phyloP scores from a whole-genome alignment of 2,797 vertebrate species.

The Clarias fuscus region DNA sequence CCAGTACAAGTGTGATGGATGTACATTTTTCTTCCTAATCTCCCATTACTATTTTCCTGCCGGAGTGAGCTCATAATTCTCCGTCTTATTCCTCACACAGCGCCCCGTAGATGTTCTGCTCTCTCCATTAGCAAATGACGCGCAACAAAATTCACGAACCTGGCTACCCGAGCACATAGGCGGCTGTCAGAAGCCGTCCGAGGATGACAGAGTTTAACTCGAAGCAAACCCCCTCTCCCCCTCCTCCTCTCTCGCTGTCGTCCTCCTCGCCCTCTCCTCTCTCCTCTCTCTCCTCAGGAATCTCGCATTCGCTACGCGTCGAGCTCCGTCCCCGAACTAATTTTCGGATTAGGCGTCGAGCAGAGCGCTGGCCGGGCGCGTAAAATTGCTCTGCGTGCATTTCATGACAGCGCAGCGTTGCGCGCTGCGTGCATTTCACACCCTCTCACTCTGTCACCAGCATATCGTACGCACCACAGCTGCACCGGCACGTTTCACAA shows the following conservation, averaged over 20 bases:
- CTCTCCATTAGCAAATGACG: constrained; percentile 21
- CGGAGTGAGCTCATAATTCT: constrained; percentile 16
- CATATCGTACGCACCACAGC: neutral
- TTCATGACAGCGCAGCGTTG: neutral
- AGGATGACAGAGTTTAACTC: constrained; percentile 39
- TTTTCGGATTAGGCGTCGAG: constrained; percentile 32
- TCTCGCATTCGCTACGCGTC: constrained; percentile 44
- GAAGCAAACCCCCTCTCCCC: neutral
- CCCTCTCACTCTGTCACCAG: neutral
- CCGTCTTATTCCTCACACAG: constrained; percentile 2
- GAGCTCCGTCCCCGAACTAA: constrained; percentile 43
- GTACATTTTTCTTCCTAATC: constrained; percentile 12
- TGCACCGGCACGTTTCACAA: constrained; percentile 15
- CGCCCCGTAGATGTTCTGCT: constrained; percentile 25
- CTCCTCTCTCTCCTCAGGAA: constrained; percentile 19
- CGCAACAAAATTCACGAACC: constrained; percentile 15
- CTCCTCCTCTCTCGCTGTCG: neutral
- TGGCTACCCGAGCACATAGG: constrained; percentile 24
- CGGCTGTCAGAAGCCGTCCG: constrained; percentile 28
- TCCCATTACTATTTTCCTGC: neutral
- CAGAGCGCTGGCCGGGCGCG: constrained; percentile 22
- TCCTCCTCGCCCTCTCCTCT: neutral
- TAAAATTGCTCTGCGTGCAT: constrained; percentile 41
- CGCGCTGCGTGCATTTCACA: constrained; percentile 9
- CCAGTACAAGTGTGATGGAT: constrained; percentile 25